Conservation (phyloP, 2,797 vertebrate genomes). For the Sciaenops ocellatus region DNA sequence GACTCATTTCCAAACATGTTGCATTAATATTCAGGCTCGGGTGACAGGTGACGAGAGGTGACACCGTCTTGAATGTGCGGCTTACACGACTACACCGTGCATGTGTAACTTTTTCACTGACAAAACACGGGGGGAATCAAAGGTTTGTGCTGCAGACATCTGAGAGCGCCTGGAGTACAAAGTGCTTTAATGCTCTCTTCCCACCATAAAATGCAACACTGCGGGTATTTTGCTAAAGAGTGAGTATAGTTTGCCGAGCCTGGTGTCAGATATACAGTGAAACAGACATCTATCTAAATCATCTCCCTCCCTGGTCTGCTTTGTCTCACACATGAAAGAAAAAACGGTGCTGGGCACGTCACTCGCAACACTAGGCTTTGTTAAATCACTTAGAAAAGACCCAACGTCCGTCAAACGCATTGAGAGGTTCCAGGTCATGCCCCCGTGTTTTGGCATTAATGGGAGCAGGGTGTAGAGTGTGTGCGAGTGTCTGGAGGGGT, state of each 20-base stretch:
- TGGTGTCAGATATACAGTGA: conserved; percentile 46
- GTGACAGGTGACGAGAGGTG: conserved; percentile 79
- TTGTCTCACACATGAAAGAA: conserved; percentile 52
- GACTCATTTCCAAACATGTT: conserved; percentile 79
- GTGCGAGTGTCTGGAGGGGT: conserved; percentile 65
- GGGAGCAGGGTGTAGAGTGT: conserved; percentile 63
- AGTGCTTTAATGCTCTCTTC: conserved; percentile 64
- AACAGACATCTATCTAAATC: conserved; percentile 44
- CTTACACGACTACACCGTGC: conserved; percentile 69
- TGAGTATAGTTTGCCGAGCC: conserved; percentile 26
- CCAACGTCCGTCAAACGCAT: conserved; percentile 68
- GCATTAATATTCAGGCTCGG: conserved; percentile 81
- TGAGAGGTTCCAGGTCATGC: conserved; percentile 76
- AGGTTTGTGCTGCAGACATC: conserved; percentile 67
- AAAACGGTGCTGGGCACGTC: conserved; percentile 19
- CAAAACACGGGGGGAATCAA: conserved; percentile 72
- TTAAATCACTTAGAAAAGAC: conserved; percentile 65
- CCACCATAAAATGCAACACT: conserved; percentile 62
- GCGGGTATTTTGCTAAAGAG: conserved; percentile 65
- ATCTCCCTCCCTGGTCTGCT: conserved; percentile 14
- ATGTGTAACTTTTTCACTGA: conserved; percentile 60
- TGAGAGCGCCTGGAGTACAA: conserved; percentile 60
- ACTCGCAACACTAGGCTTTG: conserved; percentile 58
- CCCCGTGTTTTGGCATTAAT: conserved; percentile 69
- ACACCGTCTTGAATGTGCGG: conserved; percentile 63